Conservation (phyloP, 2,888 invertebrate species). For the Gisinianus flammeolus region DNA sequence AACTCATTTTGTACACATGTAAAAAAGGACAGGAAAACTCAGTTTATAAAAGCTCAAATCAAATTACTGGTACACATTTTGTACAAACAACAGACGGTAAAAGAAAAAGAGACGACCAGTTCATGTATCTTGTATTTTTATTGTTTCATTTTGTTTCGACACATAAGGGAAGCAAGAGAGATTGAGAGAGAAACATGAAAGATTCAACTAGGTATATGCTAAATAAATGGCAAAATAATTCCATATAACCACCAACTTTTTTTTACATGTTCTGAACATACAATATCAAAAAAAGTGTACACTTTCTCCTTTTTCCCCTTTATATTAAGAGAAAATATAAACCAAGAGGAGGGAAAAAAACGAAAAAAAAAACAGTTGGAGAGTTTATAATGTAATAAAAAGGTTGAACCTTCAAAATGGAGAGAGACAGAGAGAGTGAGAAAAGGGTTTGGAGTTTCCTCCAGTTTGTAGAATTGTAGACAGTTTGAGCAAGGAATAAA, state of each 20-base stretch:
- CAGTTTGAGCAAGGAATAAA: background rate
- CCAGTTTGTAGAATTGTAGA: background rate
- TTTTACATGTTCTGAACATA: too few species aligned
- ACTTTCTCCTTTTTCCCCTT: background rate
- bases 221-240: background rate
- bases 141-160: background rate
- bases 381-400: background rate
- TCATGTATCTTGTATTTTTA: background rate
- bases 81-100: background rate
- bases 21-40: constrained; percentile 22
- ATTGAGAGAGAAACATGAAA: background rate
- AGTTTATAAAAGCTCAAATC: background rate
- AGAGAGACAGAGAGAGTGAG: background rate
- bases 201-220: background rate
- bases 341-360: background rate
- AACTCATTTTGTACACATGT: too few species aligned
- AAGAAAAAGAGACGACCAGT: background rate
- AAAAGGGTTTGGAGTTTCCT: background rate
- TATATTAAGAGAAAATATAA: background rate
- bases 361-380: background rate
- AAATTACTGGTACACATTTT: background rate
- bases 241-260: too few species aligned
- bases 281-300: background rate
- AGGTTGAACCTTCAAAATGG: too few species aligned
- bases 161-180: background rate